These are phyloP conservation scores for Drosophila niveifrons DNA, from an alignment of 2,888 invertebrate species.

Conservation along the genomic window DNA sequence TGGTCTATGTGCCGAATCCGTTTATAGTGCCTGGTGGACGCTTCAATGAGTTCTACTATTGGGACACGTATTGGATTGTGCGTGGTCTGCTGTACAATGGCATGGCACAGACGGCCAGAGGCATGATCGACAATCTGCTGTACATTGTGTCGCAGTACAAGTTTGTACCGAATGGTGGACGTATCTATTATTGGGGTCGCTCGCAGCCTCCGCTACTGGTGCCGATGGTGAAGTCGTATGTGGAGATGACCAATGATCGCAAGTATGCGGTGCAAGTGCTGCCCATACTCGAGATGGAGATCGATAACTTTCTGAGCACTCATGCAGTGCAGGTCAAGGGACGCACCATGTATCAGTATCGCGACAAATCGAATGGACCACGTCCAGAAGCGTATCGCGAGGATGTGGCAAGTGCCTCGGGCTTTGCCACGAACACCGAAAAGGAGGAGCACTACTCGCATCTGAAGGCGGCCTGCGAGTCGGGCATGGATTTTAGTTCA, in stretches of 20 bases:
- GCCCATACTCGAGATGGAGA: conserved; percentile 90
- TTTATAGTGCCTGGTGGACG: conserved; percentile 96
- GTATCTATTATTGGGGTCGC: conserved; percentile 94
- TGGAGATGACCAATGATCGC: conserved; percentile 89
- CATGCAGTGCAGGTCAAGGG: conserved; percentile 89
- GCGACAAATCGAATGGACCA: conserved; percentile 91
- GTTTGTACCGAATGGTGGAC: conserved; percentile 95
- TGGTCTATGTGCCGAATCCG: conserved; percentile 93
- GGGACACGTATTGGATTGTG: conserved; percentile 98
- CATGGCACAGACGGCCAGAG: conserved; percentile 92
- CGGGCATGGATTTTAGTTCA: conserved; percentile 97
- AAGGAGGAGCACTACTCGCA: conserved; percentile 91
- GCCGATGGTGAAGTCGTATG: conserved; percentile 93
- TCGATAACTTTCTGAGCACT: conserved; percentile 93
- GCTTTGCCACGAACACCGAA: conserved; percentile 86
- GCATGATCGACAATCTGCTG: conserved; percentile 94
- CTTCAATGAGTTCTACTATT: conserved; percentile 95
- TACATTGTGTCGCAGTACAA: conserved; percentile 91
- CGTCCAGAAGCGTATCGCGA: conserved; percentile 96
- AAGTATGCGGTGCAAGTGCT: conserved; percentile 89
- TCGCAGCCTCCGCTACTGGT: conserved; percentile 94
- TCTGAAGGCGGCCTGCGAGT: conserved; percentile 95
- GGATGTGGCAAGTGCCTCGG: conserved; percentile 87
- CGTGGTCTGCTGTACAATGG: conserved; percentile 94
- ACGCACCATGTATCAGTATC: conserved; percentile 91